A percentile compares a stretch with the other conserved stretches of the same genome.
Evolutionary conservation across 2,888 invertebrate genomes (phyloP).

Genomic region (Campoletis raptor): DNA sequence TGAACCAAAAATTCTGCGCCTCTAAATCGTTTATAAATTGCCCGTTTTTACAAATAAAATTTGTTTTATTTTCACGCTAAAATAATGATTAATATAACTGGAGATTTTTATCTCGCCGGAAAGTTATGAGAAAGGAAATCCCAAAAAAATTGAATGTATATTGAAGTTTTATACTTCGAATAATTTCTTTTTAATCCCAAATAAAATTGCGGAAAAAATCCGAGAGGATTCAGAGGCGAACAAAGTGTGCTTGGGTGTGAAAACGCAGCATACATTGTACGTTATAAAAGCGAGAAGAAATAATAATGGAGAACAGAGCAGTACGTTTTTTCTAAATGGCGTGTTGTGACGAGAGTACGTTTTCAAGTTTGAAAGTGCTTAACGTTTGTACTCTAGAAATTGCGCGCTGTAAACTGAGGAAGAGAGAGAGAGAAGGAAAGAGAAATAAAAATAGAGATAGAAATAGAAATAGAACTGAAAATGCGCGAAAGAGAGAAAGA

Average conservation of each 20-base stretch:
- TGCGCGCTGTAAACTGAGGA: conserved; percentile 38
- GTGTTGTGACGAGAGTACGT: conserved; percentile 53
- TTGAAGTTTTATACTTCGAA: not conserved
- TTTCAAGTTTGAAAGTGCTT: conserved; percentile 45
- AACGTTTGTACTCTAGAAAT: conserved; percentile 58
- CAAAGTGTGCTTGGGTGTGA: not conserved
- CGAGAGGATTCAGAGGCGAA: conserved; percentile 1
- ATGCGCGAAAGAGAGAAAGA: conserved; percentile 24
- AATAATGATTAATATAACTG: not conserved
- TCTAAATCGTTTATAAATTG: not conserved
- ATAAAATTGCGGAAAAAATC: not conserved
- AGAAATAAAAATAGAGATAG: conserved; percentile 23
- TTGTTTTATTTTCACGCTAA: not conserved
- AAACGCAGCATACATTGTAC: conserved; percentile 16
- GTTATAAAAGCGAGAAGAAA: not conserved
- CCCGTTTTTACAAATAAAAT: not conserved
- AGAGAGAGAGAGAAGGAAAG: conserved; percentile 28
- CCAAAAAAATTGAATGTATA: not conserved
- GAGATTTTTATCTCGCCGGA: not conserved
- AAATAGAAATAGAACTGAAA: conserved; percentile 20
- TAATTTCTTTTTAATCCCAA: not conserved
- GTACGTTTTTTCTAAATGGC: conserved; percentile 63
- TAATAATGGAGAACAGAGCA: conserved; percentile 38
- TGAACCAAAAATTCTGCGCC: not conserved
- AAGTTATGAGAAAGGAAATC: not conserved